Conservation (phyloP, 2,888 invertebrate species). For the Anaspis maculata region DNA sequence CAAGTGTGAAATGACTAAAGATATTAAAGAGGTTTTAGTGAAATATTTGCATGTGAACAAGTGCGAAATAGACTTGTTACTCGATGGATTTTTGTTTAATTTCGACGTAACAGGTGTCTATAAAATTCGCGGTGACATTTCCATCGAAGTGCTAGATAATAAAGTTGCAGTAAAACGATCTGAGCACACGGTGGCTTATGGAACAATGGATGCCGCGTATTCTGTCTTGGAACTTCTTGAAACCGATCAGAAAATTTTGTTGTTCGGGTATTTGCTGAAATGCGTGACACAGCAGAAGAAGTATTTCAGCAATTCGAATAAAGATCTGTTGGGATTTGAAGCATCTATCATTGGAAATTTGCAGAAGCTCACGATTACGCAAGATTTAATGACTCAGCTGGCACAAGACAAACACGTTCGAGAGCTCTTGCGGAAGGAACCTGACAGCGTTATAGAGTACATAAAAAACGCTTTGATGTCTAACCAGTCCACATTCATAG, state of each 20-base stretch:
- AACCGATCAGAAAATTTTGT: conserved; percentile 21
- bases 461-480: conserved; percentile 42
- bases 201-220: conserved; percentile 31
- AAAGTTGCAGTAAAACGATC: conserved; percentile 19
- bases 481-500: conserved; percentile 30
- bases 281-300: conserved; percentile 29
- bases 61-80: conserved; percentile 22
- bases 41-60: conserved; percentile 20
- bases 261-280: conserved; percentile 41
- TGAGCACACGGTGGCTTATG: conserved; percentile 16
- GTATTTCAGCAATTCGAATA: conserved; percentile 24
- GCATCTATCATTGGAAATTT: conserved; percentile 34
- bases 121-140: conserved; percentile 24
- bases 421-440: conserved; percentile 41
- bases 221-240: conserved; percentile 34
- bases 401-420: conserved; percentile 43
- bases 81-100: conserved; percentile 36
- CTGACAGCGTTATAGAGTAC: conserved; percentile 43
- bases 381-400: conserved; percentile 47
- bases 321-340: conserved; percentile 39
- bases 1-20: conserved; percentile 30
- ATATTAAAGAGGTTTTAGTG: conserved; percentile 25
- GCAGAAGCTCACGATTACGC: conserved; percentile 42
- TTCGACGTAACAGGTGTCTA: conserved; percentile 21
- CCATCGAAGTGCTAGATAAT: conserved; percentile 24